phyloP scores from a whole-genome alignment of 2,888 invertebrate species.

The Gryllus longicercus region DNA sequence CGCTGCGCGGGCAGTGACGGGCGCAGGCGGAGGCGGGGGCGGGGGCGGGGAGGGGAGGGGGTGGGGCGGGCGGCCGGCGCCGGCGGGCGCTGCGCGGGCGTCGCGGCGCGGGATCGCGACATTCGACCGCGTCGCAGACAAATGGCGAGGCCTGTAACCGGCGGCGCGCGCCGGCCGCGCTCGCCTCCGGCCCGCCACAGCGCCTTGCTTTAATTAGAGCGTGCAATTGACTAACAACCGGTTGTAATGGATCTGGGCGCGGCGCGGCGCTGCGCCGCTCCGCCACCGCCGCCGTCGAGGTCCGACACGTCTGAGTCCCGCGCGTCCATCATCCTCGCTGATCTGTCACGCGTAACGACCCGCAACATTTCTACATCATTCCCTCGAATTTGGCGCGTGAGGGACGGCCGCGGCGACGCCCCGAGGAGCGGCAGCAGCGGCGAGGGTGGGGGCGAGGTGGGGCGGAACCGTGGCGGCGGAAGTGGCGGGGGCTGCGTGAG shows the following conservation, averaged over 20 bases:
- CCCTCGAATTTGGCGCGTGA: conserved; percentile 9
- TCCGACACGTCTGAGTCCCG: conserved; percentile 8
- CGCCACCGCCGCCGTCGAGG: background rate
- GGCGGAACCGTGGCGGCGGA: background rate
- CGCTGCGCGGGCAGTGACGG: no score
- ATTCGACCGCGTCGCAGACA: background rate
- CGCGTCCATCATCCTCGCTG: background rate
- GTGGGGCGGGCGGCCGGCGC: no score
- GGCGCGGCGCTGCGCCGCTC: background rate
- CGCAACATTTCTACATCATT: conserved; percentile 10
- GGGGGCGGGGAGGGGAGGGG: no score
- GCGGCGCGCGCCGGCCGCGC: background rate
- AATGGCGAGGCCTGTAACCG: background rate
- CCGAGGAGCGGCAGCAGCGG: background rate
- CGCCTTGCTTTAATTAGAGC: conserved; percentile 17
- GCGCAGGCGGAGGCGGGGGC: no score
- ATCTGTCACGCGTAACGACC: conserved; percentile 17
- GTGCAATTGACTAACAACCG: conserved; percentile 17
- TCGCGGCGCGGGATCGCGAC: no score
- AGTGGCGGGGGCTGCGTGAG: background rate
- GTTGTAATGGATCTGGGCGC: conserved; percentile 5
- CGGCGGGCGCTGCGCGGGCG: no score
- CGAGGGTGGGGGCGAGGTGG: background rate
- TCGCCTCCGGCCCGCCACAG: background rate
- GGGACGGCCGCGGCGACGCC: background rate